Conservation (phyloP, 2,113 vertebrate species). For the Clarias magur region DNA sequence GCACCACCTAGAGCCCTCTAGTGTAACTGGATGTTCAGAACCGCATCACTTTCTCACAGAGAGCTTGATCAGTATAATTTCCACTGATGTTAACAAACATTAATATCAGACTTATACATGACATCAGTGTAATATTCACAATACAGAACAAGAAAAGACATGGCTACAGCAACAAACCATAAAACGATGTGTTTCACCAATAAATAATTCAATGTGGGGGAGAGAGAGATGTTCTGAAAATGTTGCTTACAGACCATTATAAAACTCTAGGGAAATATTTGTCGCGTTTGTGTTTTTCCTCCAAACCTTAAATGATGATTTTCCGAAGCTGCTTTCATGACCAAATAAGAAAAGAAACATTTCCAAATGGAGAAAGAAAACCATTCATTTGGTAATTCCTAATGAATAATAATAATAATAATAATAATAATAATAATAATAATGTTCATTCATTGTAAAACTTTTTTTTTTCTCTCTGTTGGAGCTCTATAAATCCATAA, state of each 20-base stretch:
- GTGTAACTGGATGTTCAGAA: background rate
- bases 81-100: background rate
- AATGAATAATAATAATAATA: too few relatives aligned
- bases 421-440: too few relatives aligned
- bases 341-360: background rate
- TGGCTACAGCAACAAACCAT: background rate
- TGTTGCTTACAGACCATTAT: background rate
- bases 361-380: background rate
- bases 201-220: background rate
- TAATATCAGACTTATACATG: background rate
- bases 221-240: background rate
- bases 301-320: background rate
- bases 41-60: background rate
- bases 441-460: too few relatives aligned
- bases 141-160: background rate
- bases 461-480: background rate
- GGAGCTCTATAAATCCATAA: background rate
- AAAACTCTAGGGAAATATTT: background rate
- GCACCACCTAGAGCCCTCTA: background rate
- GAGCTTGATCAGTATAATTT: background rate
- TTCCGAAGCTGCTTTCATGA: background rate
- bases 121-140: background rate
- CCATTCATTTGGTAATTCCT: background rate
- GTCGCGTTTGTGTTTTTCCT: background rate
- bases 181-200: background rate